Base-by-base conservation (phyloP, 2,888 invertebrate species). In the Macroteleia sp. region DNA sequence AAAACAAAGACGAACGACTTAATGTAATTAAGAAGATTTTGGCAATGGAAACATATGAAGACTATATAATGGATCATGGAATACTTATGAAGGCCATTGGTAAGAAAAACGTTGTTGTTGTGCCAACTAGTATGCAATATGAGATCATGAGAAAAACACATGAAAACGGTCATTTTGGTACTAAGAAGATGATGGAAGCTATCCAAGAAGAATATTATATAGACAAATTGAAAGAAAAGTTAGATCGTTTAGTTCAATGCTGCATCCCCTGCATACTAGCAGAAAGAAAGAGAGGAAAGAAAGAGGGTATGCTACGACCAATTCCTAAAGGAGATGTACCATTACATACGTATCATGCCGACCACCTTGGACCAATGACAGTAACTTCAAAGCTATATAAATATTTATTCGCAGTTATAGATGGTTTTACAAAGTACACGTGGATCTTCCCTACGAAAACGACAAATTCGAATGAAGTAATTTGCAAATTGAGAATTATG, bases 121-220 rank as follows among this genome's bases (percentile, higher is more conserved):
- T 77, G 34, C 77, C 74, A 1, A 36, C 22, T 19, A 12, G 22
- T 14, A 34, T 77, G 66, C 44, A 77, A 14, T 20, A 30, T 8
- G 67, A 77, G 1, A 14, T 67, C 9, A 56, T 77, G 2, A 19
- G 44, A 9, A 36, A 16, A 39, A 32, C 42, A 2, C 67, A 77
- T 22, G 59, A 74, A 0, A 74, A 67, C 39, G 73, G 67, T 12
- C 66, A 74, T 41, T 77, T 77, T 52, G 67, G 77, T 10, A 36
- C 34, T 8, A 74, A 62, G 39, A 74, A 77, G 41, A 62, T 75
- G 67, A 16, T 34, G 16, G 75, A 79, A 42, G 12, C 17, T 4
- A 42, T 79, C 3, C 32, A 50, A 17, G 46, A 22, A 3, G 76
- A 79, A 14, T 79, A 66, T 42, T 66, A 76, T 16, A 71, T 76